Evolutionary conservation across 1,140 invertebrate species (phyloP), one percentile per base, ranked within the genome.

Genomic region (Apis cerana): DNA sequence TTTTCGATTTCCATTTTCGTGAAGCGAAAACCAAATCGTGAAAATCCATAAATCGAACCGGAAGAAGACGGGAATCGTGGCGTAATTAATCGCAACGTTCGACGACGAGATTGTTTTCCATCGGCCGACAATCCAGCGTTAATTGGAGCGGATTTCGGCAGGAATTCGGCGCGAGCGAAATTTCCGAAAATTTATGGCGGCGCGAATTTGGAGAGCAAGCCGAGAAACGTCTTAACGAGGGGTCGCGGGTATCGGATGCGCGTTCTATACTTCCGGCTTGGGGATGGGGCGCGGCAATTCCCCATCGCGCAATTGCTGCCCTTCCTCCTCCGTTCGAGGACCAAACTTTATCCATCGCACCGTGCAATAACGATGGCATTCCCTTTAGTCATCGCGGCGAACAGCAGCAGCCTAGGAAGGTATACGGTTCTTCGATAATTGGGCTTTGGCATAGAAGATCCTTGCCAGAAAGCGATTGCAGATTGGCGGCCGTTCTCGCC

Each of bases 211-310:
- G 81, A 83, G 85, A 83, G 84, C 79, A 59, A 56, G 69, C 75
- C 75, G 83, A 88, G 88, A 88, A 89, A 89, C 88, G 89, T 91
- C 88, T 90, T 92, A 91, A 91, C 89, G 91, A 90, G 88, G 90
- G 81, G 88, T 90, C 84, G 88, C 27, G 87, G 85, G 33, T 88
- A 91, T 91, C 88, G 88, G 86, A 90, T 89, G 87, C 81, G 87
- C 89, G 88, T 87, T 87, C 72, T 79, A 43, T 43, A 84, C 85
- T 89, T 87, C 87, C 87, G 88, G 81, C 72, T 33, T n/a, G n/a
- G 81, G 81, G 76, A 81, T 84, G 85, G 84, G 81, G 80, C 83
- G 82, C 75, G 74, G 76, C 71, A 80, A 71, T 33, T 33, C 33
- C 33, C 58, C 79, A 69, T 64, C 77, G 83, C 23, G 21, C 50